Conservation (phyloP, 2,113 vertebrate species). For the Scolopax mira region DNA sequence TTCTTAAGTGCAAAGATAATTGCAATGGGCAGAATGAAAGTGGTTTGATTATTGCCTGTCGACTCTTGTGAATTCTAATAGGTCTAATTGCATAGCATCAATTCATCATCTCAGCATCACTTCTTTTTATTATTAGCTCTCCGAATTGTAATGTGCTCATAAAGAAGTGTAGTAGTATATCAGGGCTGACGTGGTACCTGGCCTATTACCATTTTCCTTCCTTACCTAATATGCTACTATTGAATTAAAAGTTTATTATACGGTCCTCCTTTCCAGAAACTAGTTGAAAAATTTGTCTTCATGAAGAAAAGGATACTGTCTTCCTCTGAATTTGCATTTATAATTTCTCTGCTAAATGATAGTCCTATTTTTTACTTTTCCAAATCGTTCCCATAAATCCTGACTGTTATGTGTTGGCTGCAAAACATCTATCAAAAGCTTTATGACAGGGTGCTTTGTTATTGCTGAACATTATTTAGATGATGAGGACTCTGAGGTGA, state of each 20-base stretch:
- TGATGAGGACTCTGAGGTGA: background rate
- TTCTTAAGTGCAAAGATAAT: slow-evolving; percentile 93
- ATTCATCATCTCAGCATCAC: slow-evolving; percentile 87
- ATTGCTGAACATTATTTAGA: slow-evolving; percentile 10
- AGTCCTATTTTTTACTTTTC: slow-evolving; percentile 5
- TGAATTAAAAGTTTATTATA: slow-evolving; percentile 77
- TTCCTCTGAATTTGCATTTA: slow-evolving; percentile 66
- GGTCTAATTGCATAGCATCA: slow-evolving; percentile 83
- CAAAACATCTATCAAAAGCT: slow-evolving; percentile 51
- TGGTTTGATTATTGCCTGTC: slow-evolving; percentile 90
- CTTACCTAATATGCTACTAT: slow-evolving; percentile 64
- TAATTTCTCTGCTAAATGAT: slow-evolving; percentile 63
- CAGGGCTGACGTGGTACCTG: slow-evolving; percentile 79
- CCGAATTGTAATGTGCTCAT: slow-evolving; percentile 78
- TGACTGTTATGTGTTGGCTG: slow-evolving; percentile 33
- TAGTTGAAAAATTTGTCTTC: slow-evolving; percentile 63
- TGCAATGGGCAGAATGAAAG: slow-evolving; percentile 88
- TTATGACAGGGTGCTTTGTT: slow-evolving; percentile 37
- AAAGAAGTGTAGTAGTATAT: slow-evolving; percentile 79
- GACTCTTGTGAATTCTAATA: slow-evolving; percentile 87
- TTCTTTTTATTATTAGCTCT: slow-evolving; percentile 81
- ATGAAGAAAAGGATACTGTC: slow-evolving; percentile 61
- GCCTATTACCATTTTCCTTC: slow-evolving; percentile 70
- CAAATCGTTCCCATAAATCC: slow-evolving; percentile 65
- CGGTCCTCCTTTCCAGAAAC: slow-evolving; percentile 60